These are phyloP conservation scores for Thrips palmi DNA, from an alignment of 1,140 invertebrate species.

Conservation along the genomic window DNA sequence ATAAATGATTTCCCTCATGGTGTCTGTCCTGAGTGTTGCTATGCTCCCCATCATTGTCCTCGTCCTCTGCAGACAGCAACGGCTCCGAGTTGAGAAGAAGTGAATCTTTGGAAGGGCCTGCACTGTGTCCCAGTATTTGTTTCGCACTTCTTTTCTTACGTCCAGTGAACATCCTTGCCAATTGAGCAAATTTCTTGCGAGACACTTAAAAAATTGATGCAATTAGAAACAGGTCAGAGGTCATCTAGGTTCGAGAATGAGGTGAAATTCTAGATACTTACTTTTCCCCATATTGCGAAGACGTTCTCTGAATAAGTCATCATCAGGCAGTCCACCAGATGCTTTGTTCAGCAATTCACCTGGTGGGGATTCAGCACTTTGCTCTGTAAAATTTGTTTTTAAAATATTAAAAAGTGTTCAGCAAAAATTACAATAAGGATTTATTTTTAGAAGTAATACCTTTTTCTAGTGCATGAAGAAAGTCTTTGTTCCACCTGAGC, in stretches of 20 bases:
- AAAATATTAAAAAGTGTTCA: neutral
- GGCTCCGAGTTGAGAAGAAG: slow-evolving; percentile 27
- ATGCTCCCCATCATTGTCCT: slow-evolving; percentile 36
- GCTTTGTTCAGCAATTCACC: slow-evolving; percentile 21
- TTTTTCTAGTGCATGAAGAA: slow-evolving; percentile 67
- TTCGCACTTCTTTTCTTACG: slow-evolving; percentile 45
- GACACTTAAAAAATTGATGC: slow-evolving; percentile 34
- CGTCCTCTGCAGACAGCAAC: slow-evolving; percentile 35
- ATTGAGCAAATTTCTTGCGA: slow-evolving; percentile 60
- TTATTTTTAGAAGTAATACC: slow-evolving; percentile 23
- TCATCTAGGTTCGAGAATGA: slow-evolving; percentile 6
- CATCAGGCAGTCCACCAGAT: slow-evolving; percentile 26
- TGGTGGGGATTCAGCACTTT: slow-evolving; percentile 19
- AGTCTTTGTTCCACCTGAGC: slow-evolving; percentile 72
- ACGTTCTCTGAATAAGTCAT: slow-evolving; percentile 61
- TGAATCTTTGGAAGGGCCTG: slow-evolving; percentile 22
- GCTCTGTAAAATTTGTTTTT: no score
- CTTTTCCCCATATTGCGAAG: slow-evolving; percentile 76
- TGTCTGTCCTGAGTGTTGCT: neutral
- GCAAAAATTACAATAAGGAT: neutral
- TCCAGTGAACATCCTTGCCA: slow-evolving; percentile 57
- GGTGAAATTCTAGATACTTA: slow-evolving; percentile 20
- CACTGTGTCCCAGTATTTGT: slow-evolving; percentile 28
- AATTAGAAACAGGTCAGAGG: slow-evolving; percentile 4
- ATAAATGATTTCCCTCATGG: no score